Evolutionary conservation across 2,113 vertebrate genomes (phyloP).

Genomic region (Daphoenositta chrysoptera): DNA sequence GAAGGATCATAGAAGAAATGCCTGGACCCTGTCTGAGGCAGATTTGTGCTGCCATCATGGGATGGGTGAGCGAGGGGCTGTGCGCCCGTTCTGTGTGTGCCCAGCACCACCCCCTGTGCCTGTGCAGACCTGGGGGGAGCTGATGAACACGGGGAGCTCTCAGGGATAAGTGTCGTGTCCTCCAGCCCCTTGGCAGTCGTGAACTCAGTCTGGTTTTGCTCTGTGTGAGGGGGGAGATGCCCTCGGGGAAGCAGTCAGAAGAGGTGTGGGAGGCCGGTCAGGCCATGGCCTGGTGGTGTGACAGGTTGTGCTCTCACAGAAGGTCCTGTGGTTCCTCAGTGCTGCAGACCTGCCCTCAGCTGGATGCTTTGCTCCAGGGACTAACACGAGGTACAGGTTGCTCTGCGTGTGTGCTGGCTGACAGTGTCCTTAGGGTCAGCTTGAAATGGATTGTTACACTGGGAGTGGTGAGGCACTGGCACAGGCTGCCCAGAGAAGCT

Average conservation of each 20-base stretch:
- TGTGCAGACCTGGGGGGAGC: too few relatives aligned
- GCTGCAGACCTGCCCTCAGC: neutral
- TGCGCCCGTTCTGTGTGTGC: neutral
- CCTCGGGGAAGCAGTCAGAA: neutral
- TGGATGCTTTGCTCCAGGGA: neutral
- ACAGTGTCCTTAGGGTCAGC: accelerated
- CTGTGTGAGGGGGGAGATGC: neutral
- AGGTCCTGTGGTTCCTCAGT: neutral
- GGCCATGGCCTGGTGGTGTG: accelerated
- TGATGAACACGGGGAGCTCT: neutral
- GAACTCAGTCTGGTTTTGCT: neutral
- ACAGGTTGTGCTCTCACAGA: neutral
- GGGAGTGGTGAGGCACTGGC: neutral
- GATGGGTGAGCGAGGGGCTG: accelerated
- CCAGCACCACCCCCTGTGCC: neutral
- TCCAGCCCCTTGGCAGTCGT: neutral
- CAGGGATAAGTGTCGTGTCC: accelerated
- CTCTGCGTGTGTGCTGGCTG: neutral
- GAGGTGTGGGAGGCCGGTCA: neutral
- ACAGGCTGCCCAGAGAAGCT: neutral
- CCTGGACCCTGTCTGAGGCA: neutral
- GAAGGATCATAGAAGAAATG: neutral
- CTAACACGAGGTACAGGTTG: neutral
- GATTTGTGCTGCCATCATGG: neutral
- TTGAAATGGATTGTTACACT: neutral